Percentiles rank a stretch among this genome's conserved stretches.
Conservation (phyloP, 2,888 invertebrate species). For the Metopia argyrocephala region DNA sequence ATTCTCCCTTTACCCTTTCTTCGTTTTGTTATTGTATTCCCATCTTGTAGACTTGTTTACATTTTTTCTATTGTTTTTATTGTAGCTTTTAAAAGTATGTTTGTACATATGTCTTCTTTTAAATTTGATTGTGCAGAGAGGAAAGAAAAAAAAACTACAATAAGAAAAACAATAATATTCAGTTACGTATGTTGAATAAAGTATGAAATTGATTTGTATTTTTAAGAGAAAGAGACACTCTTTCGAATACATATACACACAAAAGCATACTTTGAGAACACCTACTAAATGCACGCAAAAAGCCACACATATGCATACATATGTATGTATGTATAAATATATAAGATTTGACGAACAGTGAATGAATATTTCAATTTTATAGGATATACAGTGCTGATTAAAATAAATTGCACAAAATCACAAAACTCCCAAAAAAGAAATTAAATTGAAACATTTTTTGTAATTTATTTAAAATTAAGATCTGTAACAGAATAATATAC, state of each 20-base stretch:
- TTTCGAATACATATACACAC: not conserved
- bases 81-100: conserved; percentile 15
- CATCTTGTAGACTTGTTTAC: not conserved
- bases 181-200: conserved; percentile 66
- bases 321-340: too few relatives aligned
- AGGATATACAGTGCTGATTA: too few relatives aligned
- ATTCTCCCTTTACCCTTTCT: not conserved
- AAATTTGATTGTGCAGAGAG: conserved; percentile 22
- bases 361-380: too few relatives aligned
- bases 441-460: too few relatives aligned
- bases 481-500: too few relatives aligned
- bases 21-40: not conserved
- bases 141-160: not conserved
- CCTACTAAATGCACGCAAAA: too few relatives aligned
- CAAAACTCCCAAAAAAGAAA: too few relatives aligned
- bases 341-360: too few relatives aligned
- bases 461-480: too few relatives aligned
- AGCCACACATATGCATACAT: too few relatives aligned
- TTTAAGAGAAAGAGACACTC: not conserved
- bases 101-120: conserved; percentile 30
- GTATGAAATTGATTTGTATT: conserved; percentile 48
- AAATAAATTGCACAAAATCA: too few relatives aligned
- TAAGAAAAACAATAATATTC: conserved; percentile 9
- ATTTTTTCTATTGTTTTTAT: not conserved
- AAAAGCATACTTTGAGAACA: too few relatives aligned